Conservation (phyloP, 1,140 invertebrate genomes). For the Diachasmimorpha longicaudata region DNA sequence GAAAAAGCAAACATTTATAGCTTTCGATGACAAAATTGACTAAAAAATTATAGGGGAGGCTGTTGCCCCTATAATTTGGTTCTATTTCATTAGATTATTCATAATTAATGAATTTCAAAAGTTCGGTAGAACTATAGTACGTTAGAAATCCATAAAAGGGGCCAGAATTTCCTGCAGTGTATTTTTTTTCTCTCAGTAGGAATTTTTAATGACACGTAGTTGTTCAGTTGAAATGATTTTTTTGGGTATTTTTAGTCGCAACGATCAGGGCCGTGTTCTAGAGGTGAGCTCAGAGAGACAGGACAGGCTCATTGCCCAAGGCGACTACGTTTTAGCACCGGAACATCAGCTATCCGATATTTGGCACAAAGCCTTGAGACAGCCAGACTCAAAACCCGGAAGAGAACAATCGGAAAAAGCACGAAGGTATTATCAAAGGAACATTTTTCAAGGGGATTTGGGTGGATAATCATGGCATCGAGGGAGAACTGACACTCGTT, state of each 20-base stretch:
- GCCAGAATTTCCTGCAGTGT: too few relatives aligned
- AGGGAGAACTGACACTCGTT: too few relatives aligned
- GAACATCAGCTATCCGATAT: conserved; percentile 59
- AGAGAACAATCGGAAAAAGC: conserved; percentile 38
- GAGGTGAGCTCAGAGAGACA: conserved; percentile 52
- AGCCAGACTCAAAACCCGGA: conserved; percentile 41
- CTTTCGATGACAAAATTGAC: neutral
- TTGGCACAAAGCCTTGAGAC: conserved; percentile 60
- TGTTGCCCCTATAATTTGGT: too few relatives aligned
- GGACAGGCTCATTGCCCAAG: conserved; percentile 48
- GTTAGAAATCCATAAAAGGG: too few relatives aligned
- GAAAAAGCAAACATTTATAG: too few relatives aligned
- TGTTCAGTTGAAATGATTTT: neutral
- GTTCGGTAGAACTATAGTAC: too few relatives aligned
- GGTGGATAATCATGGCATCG: too few relatives aligned
- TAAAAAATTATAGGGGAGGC: neutral
- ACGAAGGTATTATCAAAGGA: conserved; percentile 44
- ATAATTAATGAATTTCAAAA: too few relatives aligned
- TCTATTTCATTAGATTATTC: too few relatives aligned
- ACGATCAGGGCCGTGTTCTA: conserved; percentile 48
- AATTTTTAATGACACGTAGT: too few relatives aligned
- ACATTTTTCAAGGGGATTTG: neutral
- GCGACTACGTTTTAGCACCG: conserved; percentile 48
- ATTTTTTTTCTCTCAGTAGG: too few relatives aligned
- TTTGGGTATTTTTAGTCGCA: conserved; percentile 35